Conservation (phyloP, 2,113 vertebrate species). For the Amblyopsis rosae region DNA sequence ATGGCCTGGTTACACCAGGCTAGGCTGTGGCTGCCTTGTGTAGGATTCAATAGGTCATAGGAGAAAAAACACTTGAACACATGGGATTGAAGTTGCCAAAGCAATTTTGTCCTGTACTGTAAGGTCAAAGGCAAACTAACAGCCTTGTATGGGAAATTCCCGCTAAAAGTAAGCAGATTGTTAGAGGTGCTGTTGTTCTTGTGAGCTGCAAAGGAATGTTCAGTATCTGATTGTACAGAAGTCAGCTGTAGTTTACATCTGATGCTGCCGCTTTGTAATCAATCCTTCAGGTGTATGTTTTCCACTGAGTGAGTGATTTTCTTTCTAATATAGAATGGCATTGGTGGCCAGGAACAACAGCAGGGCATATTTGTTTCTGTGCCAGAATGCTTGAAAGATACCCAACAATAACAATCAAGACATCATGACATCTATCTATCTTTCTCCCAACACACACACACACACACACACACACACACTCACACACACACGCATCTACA, state of each 20-base stretch:
- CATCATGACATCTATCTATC: background rate
- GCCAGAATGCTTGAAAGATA: background rate
- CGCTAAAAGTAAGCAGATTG: background rate
- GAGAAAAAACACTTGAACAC: conserved; percentile 13
- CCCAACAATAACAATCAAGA: background rate
- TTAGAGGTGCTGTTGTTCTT: background rate
- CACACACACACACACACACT: background rate
- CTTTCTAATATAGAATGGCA: background rate
- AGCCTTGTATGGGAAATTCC: conserved; percentile 30
- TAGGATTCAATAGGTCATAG: conserved; percentile 21
- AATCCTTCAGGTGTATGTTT: background rate
- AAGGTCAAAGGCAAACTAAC: background rate
- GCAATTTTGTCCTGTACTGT: conserved; percentile 1
- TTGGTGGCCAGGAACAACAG: too few relatives aligned
- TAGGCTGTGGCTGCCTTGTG: background rate
- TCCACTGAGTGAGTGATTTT: background rate
- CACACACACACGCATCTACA: conserved; percentile 7
- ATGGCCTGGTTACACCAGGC: too few relatives aligned
- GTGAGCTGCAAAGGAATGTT: background rate
- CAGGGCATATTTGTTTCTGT: background rate
- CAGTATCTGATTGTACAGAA: background rate
- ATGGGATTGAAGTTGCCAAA: conserved; percentile 12
- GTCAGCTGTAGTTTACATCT: too few relatives aligned
- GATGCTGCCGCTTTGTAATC: background rate
- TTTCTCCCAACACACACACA: background rate